A percentile compares a stretch with the other conserved stretches of the same genome.
Conservation (phyloP, 1,140 invertebrate species). For the Bombus confusus region DNA sequence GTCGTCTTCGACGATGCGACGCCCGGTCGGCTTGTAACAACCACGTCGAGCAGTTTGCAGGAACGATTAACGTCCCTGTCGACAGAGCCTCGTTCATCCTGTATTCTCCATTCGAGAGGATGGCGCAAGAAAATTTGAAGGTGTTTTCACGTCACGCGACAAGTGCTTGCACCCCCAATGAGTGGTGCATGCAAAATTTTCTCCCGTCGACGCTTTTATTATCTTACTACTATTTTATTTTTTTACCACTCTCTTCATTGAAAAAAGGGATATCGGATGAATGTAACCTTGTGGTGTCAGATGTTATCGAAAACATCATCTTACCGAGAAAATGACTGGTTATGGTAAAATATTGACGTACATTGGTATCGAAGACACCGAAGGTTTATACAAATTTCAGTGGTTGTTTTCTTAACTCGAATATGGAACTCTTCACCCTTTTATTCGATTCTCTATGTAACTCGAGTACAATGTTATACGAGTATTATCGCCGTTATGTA, state of each 20-base stretch:
- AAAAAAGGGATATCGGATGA: too few relatives aligned
- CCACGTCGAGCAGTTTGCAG: constrained; percentile 39
- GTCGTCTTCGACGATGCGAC: constrained; percentile 51
- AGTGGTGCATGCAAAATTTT: neutral
- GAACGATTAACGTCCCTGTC: constrained; percentile 64
- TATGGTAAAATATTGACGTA: too few relatives aligned
- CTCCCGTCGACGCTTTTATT: neutral
- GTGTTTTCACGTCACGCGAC: neutral
- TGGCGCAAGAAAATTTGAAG: constrained; percentile 6
- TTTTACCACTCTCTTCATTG: neutral
- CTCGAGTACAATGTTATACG: too few relatives aligned
- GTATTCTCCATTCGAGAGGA: neutral
- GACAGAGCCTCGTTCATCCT: constrained; percentile 28
- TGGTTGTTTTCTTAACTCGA: too few relatives aligned
- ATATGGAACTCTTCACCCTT: too few relatives aligned
- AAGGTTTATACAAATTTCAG: too few relatives aligned
- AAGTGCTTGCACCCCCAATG: neutral
- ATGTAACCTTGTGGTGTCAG: too few relatives aligned
- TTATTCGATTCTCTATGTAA: too few relatives aligned
- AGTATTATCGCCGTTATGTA: too few relatives aligned
- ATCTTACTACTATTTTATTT: neutral
- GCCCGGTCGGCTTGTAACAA: constrained; percentile 31
- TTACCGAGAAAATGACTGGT: too few relatives aligned
- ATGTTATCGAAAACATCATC: too few relatives aligned
- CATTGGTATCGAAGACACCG: too few relatives aligned